Base-by-base conservation (phyloP, 2,797 vertebrate species). In the Manis crassicaudata region DNA sequence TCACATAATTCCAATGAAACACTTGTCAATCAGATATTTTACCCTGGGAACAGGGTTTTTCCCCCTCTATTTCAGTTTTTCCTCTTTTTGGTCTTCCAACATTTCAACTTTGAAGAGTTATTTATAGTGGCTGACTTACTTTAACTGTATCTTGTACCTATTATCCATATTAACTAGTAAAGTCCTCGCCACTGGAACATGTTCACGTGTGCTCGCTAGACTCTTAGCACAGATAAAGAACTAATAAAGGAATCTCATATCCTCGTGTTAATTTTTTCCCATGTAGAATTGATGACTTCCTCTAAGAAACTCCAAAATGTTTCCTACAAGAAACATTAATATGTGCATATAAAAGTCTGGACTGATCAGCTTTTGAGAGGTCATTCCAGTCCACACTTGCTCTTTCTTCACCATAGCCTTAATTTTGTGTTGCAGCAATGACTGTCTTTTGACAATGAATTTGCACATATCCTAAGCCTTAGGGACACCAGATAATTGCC, bases 31-130 rank as follows among this genome's bases (percentile, higher is more conserved):
- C 77, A 86, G 32, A 92, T 46, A 16, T 82, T 82, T 96, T 90
- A 92, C 82, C 37, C 25, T 35, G 29, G 86, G 40, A 81, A 52
- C n/a, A 67, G 52, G 50, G 12, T 50, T 95, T 93, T 83, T 70
- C 50, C 29, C 16, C 62, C 5, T 89, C 46, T 81, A n/a, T 50
- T 84, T 56, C 14, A 5, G 29, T 68, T 23, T 35, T 84, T 50
- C 14, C 54, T 43, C 50, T 92, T 83, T 95, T 79, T n/a, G 40
- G 67, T 70, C 27, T 87, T 79, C 50, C 0, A 46, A 40, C 23
- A 76, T 83, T 65, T 95, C 67, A 72, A 46, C 50, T 87, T 94
- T 87, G 81, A 83, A 79, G 50, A 90, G 21, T 46, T 77, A 56
- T 54, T 88, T 72, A 32, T 65, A 63, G 70, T 84, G 54, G 50